These are phyloP conservation scores for Drosophila nebulosa DNA, from an alignment of 1,140 invertebrate species.

Conservation along the genomic window DNA sequence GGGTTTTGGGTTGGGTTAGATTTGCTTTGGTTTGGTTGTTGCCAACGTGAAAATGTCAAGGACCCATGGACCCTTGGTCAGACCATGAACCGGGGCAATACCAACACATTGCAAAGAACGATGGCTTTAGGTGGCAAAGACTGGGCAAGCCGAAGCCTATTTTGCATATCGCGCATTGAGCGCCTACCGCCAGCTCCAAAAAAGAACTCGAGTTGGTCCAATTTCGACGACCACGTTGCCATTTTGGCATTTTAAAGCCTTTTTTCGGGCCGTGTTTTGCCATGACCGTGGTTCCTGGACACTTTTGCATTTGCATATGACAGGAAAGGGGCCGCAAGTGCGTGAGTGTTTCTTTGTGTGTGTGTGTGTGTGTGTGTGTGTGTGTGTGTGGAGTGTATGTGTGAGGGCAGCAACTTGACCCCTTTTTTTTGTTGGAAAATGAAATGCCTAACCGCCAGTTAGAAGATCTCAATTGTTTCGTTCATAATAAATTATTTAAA, in stretches of 20 bases:
- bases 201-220: conserved; percentile 50
- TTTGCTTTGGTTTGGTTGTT: conserved; percentile 10
- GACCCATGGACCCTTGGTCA: conserved; percentile 30
- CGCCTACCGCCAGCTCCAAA: background rate
- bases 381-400: background rate
- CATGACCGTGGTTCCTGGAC: background rate
- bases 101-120: conserved; percentile 27
- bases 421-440: background rate
- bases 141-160: conserved; percentile 13
- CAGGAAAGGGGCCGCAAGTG: conserved; percentile 3
- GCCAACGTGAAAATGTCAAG: conserved; percentile 63
- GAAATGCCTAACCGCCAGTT: background rate
- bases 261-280: background rate
- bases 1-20: background rate
- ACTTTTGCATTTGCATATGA: conserved; percentile 46
- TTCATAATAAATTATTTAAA: background rate
- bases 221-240: conserved; percentile 53
- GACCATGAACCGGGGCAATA: conserved; percentile 27
- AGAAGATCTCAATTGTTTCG: background rate
- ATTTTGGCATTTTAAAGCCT: conserved; percentile 39
- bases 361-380: background rate
- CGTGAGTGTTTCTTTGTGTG: background rate
- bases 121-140: background rate
- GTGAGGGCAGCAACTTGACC: background rate
- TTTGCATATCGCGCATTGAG: conserved; percentile 51